Conservation (phyloP, 1,140 invertebrate genomes). For the Bombus pascuorum region DNA sequence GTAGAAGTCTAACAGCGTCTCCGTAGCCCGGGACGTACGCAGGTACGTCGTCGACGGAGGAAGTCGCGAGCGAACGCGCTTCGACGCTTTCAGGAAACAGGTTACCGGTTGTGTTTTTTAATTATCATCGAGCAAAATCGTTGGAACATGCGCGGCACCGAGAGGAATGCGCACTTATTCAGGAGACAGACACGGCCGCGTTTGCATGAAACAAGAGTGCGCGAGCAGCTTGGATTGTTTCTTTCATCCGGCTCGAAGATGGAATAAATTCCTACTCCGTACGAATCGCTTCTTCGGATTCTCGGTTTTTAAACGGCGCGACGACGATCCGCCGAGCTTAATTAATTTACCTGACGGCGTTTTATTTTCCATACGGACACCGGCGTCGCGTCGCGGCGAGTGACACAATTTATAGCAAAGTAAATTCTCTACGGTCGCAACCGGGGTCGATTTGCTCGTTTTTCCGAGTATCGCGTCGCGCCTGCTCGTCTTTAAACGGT, state of each 20-base stretch:
- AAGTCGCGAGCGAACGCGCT: slow-evolving; percentile 5
- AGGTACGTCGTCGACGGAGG: background rate
- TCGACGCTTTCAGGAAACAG: slow-evolving; percentile 44
- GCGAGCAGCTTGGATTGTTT: background rate
- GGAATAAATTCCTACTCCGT: background rate
- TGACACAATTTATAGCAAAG: slow-evolving; percentile 47
- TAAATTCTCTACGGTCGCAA: slow-evolving; percentile 47
- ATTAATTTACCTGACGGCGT: slow-evolving; percentile 5
- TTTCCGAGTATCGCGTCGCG: slow-evolving; percentile 33
- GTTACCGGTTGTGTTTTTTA: slow-evolving; percentile 26
- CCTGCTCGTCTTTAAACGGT: slow-evolving; percentile 20
- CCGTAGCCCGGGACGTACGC: too few relatives aligned
- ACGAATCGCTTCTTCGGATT: background rate
- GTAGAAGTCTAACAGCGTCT: background rate
- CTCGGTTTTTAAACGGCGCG: too few relatives aligned
- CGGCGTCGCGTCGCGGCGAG: slow-evolving; percentile 16
- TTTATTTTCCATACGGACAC: background rate
- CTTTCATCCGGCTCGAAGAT: background rate
- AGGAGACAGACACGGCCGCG: background rate
- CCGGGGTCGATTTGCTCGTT: slow-evolving; percentile 41
- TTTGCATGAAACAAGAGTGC: slow-evolving; percentile 22
- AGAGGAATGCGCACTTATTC: slow-evolving; percentile 26
- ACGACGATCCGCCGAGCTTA: background rate
- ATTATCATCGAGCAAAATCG: slow-evolving; percentile 22
- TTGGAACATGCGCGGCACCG: background rate